These are phyloP conservation scores for Drosophila ercepeae DNA, from an alignment of 1,140 invertebrate genomes.

Conservation along the genomic window DNA sequence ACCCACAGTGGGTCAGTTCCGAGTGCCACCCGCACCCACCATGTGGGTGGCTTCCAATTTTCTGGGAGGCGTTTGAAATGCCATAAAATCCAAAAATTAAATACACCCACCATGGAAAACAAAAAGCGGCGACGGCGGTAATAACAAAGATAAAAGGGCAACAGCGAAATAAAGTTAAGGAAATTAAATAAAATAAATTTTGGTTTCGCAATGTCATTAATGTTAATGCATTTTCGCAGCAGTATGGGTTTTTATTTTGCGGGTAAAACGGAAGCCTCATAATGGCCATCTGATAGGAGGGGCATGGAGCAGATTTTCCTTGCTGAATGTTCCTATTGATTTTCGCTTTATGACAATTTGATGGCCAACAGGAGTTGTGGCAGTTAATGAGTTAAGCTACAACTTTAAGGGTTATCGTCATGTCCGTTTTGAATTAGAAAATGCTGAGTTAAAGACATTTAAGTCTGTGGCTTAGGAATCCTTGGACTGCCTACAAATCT, in stretches of 20 bases:
- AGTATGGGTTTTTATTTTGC: slow-evolving; percentile 3
- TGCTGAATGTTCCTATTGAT: slow-evolving; percentile 64
- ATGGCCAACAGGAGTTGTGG: slow-evolving; percentile 42
- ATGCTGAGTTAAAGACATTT: background rate
- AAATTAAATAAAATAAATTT: slow-evolving; percentile 79
- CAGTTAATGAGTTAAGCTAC: slow-evolving; percentile 41
- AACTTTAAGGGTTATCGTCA: slow-evolving; percentile 13
- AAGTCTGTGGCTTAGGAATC: background rate
- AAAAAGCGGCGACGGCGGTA: slow-evolving; percentile 27
- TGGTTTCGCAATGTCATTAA: slow-evolving; percentile 73
- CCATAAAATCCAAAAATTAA: slow-evolving; percentile 73
- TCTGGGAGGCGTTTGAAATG: slow-evolving; percentile 57
- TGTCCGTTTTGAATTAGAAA: slow-evolving; percentile 10
- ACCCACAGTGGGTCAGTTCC: slow-evolving; percentile 47
- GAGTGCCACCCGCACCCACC: slow-evolving; percentile 6
- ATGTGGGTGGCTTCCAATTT: slow-evolving; percentile 36
- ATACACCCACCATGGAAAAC: slow-evolving; percentile 52
- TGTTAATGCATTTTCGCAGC: slow-evolving; percentile 59
- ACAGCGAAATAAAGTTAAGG: slow-evolving; percentile 50
- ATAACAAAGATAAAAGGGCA: slow-evolving; percentile 39
- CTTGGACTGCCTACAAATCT: background rate
- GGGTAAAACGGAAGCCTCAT: slow-evolving; percentile 17
- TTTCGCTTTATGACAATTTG: slow-evolving; percentile 65
- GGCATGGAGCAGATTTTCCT: slow-evolving; percentile 9
- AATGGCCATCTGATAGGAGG: slow-evolving; percentile 39